Conservation (phyloP, 1,140 invertebrate species). For the Drosophila nasuta region DNA sequence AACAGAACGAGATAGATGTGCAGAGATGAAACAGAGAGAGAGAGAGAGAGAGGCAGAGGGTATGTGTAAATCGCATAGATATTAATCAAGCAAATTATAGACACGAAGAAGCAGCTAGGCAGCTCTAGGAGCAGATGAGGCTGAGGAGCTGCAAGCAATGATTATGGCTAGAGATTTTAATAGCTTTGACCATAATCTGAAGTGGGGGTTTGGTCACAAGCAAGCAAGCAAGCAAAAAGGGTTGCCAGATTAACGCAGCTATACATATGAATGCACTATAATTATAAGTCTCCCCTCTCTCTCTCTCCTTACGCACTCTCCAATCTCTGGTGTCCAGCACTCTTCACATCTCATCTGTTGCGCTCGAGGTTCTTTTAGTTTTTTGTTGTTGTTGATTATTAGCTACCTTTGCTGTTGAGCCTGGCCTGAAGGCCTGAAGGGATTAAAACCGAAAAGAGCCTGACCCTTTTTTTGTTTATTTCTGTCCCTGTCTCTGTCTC, state of each 20-base stretch:
- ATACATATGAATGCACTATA: constrained; percentile 26
- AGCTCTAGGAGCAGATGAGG: constrained; percentile 3
- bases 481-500: not conserved
- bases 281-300: constrained; percentile 30
- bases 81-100: constrained; percentile 83
- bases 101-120: constrained; percentile 10
- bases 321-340: not conserved
- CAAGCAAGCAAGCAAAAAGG: constrained; percentile 51
- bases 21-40: not conserved
- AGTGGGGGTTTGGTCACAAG: constrained; percentile 61
- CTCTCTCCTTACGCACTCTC: not conserved
- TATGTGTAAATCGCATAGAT: constrained; percentile 77
- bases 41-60: constrained; percentile 3
- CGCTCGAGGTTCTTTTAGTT: constrained; percentile 15
- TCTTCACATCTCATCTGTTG: not conserved
- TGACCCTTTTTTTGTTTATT: constrained; percentile 29
- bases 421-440: constrained; percentile 56
- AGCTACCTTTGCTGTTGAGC: constrained; percentile 62
- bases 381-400: constrained; percentile 69
- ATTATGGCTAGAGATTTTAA: constrained; percentile 81
- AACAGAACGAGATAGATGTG: not conserved
- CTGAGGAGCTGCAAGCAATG: constrained; percentile 48
- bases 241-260: constrained; percentile 27
- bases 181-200: constrained; percentile 78
- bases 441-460: constrained; percentile 49